A percentile compares a stretch with the other conserved stretches of the same genome.
These are phyloP conservation scores for Sebastes matsubarae DNA, from an alignment of 2,797 vertebrate species.

Conservation along the genomic window DNA sequence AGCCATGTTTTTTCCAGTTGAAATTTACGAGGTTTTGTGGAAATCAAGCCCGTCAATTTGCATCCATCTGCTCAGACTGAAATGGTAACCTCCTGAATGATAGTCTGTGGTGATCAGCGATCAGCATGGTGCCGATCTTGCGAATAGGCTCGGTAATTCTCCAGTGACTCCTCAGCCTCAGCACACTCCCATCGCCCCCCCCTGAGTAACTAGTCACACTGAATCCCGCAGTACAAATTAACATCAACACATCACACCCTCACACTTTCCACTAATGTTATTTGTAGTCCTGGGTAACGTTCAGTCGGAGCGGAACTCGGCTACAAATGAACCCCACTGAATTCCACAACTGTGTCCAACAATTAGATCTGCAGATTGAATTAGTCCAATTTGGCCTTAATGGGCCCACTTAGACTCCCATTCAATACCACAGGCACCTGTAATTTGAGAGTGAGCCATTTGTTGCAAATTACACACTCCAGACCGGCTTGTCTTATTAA, in stretches of 20 bases:
- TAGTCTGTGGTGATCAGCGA: not conserved
- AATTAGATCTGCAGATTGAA: constrained; percentile 69
- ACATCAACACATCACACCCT: not conserved
- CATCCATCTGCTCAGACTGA: not conserved
- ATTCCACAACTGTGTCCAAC: constrained; percentile 41
- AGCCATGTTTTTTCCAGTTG: not conserved
- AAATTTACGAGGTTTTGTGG: not conserved
- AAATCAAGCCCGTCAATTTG: not conserved
- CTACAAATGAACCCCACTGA: constrained; percentile 18
- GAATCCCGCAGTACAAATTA: not conserved
- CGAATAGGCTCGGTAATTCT: not conserved
- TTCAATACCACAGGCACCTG: constrained; percentile 64
- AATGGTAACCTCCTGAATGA: not conserved
- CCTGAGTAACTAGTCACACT: not conserved
- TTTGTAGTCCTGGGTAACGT: not conserved
- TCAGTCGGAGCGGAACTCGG: not conserved
- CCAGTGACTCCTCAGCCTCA: not conserved
- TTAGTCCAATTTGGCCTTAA: constrained; percentile 72
- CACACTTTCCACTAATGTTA: not conserved
- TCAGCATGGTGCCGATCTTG: not conserved
- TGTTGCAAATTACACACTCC: constrained; percentile 64
- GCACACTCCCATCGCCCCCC: not conserved
- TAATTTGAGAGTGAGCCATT: constrained; percentile 65
- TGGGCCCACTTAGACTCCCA: constrained; percentile 61
- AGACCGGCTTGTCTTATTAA: constrained; percentile 48